Evolutionary conservation across 2,113 vertebrate species (phyloP).

Genomic region (Progne subis): DNA sequence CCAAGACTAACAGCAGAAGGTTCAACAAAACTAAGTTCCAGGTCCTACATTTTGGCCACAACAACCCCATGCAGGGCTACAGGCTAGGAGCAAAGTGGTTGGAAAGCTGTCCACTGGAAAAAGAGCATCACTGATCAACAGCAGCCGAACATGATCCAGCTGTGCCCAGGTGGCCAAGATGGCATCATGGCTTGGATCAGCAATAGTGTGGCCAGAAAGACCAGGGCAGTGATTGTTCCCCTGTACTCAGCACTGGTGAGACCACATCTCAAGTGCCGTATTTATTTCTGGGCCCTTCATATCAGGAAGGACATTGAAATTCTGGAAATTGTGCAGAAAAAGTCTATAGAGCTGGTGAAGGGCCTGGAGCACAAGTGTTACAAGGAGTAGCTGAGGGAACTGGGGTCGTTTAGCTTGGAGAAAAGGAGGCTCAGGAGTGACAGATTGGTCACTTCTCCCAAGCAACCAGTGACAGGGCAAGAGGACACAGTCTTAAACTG

Average conservation of each 20-base stretch:
- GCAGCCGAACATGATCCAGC: background rate
- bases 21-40: background rate
- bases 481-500: background rate
- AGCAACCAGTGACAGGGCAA: background rate
- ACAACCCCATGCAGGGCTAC: background rate
- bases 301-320: background rate
- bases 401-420: background rate
- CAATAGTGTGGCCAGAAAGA: background rate
- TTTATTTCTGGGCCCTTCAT: background rate
- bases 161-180: background rate
- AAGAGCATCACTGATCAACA: background rate
- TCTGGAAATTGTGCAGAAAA: background rate
- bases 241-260: background rate
- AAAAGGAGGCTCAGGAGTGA: background rate
- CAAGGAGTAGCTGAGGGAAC: background rate
- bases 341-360: background rate
- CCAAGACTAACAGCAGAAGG: background rate
- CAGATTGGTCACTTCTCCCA: background rate
- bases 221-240: background rate
- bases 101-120: background rate
- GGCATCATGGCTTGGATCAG: background rate
- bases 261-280: rapidly evolving
- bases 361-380: background rate
- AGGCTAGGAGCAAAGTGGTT: background rate
- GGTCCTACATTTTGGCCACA: background rate